Evolutionary conservation across 1,140 invertebrate genomes (phyloP).

Genomic region (Euwallacea fornicatus): DNA sequence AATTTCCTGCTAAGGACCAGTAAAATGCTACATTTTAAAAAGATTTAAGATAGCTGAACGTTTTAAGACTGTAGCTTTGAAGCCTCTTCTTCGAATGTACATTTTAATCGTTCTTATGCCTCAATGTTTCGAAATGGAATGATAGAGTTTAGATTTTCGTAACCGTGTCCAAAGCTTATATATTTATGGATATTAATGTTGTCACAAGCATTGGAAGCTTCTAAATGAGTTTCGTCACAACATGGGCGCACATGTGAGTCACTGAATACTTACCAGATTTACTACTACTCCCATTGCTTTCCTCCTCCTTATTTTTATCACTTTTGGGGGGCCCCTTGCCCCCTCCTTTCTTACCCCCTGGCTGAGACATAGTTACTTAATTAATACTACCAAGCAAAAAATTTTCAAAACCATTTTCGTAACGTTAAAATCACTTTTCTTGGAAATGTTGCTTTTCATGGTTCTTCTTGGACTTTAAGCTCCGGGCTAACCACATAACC

Average conservation of each 20-base stretch:
- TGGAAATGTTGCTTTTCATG: not conserved
- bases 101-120: no score
- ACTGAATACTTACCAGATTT: slow-evolving; percentile 33
- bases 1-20: not conserved
- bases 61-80: not conserved
- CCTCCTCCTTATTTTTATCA: slow-evolving; percentile 60
- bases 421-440: not conserved
- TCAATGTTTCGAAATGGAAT: no score
- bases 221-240: no score
- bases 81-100: not conserved
- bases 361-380: slow-evolving; percentile 51
- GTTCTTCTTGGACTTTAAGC: slow-evolving; percentile 3
- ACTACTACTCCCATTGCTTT: slow-evolving; percentile 61
- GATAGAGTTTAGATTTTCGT: no score
- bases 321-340: slow-evolving; percentile 54
- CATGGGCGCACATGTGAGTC: no score
- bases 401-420: not conserved
- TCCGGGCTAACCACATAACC: slow-evolving; percentile 16
- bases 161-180: no score
- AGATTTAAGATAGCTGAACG: not conserved
- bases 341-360: slow-evolving; percentile 54
- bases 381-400: not conserved
- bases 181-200: no score
- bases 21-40: not conserved
- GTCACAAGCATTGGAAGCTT: no score